A percentile compares a stretch with the other conserved stretches of the same genome.
These are phyloP conservation scores for Nysson spinosus DNA, from an alignment of 2,888 invertebrate genomes.

Conservation along the genomic window DNA sequence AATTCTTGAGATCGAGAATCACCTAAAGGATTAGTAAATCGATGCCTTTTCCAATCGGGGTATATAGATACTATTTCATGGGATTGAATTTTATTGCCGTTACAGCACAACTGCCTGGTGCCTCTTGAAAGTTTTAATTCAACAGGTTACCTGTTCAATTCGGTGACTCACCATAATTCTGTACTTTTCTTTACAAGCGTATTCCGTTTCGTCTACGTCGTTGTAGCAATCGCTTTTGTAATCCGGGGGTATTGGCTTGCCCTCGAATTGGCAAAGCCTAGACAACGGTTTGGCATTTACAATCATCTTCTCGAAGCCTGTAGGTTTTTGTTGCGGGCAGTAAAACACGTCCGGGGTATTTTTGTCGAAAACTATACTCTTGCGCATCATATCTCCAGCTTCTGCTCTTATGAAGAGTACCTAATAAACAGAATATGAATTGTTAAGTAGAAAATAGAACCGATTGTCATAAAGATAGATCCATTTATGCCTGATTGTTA, in stretches of 20 bases:
- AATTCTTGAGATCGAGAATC: too few relatives aligned
- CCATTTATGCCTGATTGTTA: neutral
- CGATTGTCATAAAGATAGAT: neutral
- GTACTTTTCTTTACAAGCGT: slow-evolving; percentile 89
- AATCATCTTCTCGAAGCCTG: slow-evolving; percentile 85
- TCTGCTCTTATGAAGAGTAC: slow-evolving; percentile 62
- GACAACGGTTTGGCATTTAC: slow-evolving; percentile 84
- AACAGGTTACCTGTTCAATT: slow-evolving; percentile 10
- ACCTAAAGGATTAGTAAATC: too few relatives aligned
- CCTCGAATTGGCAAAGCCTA: slow-evolving; percentile 87
- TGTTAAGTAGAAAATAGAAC: neutral
- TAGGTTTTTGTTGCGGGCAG: slow-evolving; percentile 88
- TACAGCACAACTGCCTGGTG: too few relatives aligned
- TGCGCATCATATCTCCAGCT: slow-evolving; percentile 86
- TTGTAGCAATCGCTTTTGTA: slow-evolving; percentile 89
- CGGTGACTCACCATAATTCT: slow-evolving; percentile 84
- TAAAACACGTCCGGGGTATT: slow-evolving; percentile 89
- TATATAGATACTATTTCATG: too few relatives aligned
- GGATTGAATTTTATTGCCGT: too few relatives aligned
- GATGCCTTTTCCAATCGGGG: too few relatives aligned
- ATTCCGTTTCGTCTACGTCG: slow-evolving; percentile 88
- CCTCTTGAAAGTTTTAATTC: slow-evolving; percentile 29
- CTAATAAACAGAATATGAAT: slow-evolving; percentile 23
- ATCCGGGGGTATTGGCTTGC: slow-evolving; percentile 83
- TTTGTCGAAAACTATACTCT: slow-evolving; percentile 88